phyloP scores from a whole-genome alignment of 2,888 invertebrate genomes.

The Mesorhabditis sp. region DNA sequence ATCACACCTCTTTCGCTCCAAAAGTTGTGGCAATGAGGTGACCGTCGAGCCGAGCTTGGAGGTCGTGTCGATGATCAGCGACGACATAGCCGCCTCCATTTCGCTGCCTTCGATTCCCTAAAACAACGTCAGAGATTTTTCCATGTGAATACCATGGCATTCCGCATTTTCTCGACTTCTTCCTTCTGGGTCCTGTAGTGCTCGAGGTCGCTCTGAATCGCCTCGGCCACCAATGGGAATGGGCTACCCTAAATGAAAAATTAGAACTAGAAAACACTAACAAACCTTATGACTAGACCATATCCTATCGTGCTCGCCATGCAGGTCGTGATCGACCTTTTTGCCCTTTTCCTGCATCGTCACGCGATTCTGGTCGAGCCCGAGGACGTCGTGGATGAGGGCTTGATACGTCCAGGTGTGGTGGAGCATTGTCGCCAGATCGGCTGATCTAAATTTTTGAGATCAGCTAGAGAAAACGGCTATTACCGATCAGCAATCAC shows the following conservation, averaged over 20 bases:
- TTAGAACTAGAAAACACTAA: conserved; percentile 5
- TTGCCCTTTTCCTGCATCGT: conserved; percentile 72
- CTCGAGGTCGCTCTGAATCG: conserved; percentile 95
- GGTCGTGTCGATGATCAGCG: conserved; percentile 83
- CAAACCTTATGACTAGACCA: conserved; percentile 89
- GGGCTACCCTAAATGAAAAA: conserved; percentile 58
- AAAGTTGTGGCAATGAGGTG: conserved; percentile 82
- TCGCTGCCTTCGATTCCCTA: conserved; percentile 70
- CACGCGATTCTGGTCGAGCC: conserved; percentile 81
- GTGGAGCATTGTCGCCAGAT: conserved; percentile 88
- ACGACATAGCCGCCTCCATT: conserved; percentile 76
- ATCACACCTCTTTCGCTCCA: conserved; percentile 80
- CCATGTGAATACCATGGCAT: conserved; percentile 76
- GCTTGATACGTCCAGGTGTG: conserved; percentile 99
- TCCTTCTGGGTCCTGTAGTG: conserved; percentile 88
- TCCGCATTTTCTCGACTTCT: conserved; percentile 89
- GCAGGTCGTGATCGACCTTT: conserved; percentile 81
- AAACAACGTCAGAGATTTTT: conserved; percentile 8
- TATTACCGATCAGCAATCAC: conserved; percentile 33
- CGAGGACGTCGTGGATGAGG: conserved; percentile 86
- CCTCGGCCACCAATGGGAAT: conserved; percentile 80
- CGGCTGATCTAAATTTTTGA: conserved; percentile 24
- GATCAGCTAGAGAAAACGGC: conserved; percentile 58
- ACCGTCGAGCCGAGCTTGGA: conserved; percentile 84
- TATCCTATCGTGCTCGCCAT: conserved; percentile 72